Conservation (phyloP, 2,113 vertebrate species). For the Hydropotes inermis region DNA sequence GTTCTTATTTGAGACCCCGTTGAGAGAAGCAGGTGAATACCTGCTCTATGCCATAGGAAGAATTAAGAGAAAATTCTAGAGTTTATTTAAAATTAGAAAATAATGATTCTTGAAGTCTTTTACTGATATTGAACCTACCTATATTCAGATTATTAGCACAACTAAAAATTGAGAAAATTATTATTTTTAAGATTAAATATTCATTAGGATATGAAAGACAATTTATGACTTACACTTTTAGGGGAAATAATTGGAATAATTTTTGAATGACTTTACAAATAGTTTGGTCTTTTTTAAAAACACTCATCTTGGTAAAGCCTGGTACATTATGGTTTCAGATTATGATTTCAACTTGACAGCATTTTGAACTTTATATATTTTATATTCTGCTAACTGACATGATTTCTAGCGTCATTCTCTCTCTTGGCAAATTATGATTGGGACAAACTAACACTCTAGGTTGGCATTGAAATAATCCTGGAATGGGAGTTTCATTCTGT, state of each 20-base stretch:
- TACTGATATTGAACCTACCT: background rate
- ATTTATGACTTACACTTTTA: background rate
- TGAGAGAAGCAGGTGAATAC: background rate
- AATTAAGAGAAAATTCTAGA: background rate
- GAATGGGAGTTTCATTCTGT: background rate
- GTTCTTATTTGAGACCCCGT: background rate
- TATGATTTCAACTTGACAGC: background rate
- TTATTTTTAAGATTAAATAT: background rate
- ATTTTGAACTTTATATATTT: background rate
- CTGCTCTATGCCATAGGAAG: background rate
- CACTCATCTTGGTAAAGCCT: background rate
- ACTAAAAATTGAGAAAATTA: background rate
- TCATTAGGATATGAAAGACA: background rate
- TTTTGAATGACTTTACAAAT: background rate
- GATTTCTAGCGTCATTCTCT: background rate
- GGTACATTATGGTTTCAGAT: background rate
- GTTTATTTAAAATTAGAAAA: conserved; percentile 12
- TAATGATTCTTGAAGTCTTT: background rate
- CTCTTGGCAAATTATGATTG: background rate
- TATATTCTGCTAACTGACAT: background rate
- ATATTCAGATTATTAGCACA: background rate
- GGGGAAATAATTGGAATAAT: background rate
- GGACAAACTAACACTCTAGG: background rate
- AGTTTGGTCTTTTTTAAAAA: background rate
- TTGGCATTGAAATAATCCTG: background rate